Base-by-base conservation (phyloP, 1,140 invertebrate species). In the Tenebrio molitor region DNA sequence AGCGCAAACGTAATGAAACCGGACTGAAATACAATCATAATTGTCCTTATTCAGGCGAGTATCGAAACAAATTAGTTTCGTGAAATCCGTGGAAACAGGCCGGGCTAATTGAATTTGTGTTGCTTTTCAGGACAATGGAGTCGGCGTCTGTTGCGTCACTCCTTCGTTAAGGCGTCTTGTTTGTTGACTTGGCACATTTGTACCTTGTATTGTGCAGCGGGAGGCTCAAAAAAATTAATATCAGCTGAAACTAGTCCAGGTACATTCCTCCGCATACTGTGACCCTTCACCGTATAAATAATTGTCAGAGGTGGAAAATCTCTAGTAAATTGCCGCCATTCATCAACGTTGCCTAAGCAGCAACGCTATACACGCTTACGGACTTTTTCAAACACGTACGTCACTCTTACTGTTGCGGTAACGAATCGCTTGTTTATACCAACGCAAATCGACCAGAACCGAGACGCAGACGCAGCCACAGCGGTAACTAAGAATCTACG, bases 1-100 rank as follows among this genome's bases (percentile, higher is more conserved):
- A 58, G 23, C 21, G 50, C 23, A 58, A 14, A 17, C 17, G 53
- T 69, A 69, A 62, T 62, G 67, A 63, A 69, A 69, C 36, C 4
- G 34, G 36, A 39, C 34, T 69, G 25, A 29, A 69, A 69, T 68
- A 12, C 12, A 39, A 39, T 39, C 36, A 39, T 39, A 39, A 39
- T 39, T 39, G 36, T 39, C 7, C 36, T 5, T 12, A 39, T 39
- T 12, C 36, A 39, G 36, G 7, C 4, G 29, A 33, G 10, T 33
- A 33, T 33, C 4, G 29, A 39, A 12, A 29, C 25, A 29, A 29
- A 29, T 29, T 29, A 8, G 25, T 3, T 29, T 29, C 25, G 25
- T 29, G 7, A 39, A 39, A 39, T 12, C 2, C 2, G 5, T 12
- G 36, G 12, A 39, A 39, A 39, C 25, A 29, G 25, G 8, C 12